These are phyloP conservation scores for Apostichopus leukothele DNA, from an alignment of 53 echinoderm and acorn worm species.

Conservation along the genomic window DNA sequence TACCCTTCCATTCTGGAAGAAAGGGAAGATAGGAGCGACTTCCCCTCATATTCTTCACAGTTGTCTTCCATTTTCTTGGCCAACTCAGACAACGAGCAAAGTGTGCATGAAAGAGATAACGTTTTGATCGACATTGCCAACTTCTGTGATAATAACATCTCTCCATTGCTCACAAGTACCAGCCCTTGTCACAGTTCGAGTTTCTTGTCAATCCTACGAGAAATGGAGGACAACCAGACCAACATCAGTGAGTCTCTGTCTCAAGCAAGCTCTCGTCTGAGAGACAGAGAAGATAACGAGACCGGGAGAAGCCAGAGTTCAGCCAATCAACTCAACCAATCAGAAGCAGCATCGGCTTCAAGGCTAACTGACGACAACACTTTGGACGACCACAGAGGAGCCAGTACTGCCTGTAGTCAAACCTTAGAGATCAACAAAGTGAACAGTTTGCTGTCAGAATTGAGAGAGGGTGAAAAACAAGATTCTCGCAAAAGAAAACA, in stretches of 20 bases:
- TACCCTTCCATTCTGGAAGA: not conserved
- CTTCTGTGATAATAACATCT: constrained; percentile 4
- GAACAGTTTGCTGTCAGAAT: not conserved
- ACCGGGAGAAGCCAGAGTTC: not conserved
- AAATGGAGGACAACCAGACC: too few species aligned
- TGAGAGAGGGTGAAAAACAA: not conserved
- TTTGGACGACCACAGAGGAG: not conserved
- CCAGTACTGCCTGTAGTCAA: not conserved
- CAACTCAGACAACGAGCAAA: not conserved
- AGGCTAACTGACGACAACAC: not conserved
- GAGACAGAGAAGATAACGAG: not conserved
- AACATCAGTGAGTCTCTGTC: too few species aligned
- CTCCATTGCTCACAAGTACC: not conserved
- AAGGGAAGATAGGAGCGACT: not conserved
- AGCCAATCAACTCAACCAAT: not conserved
- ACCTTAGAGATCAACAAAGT: not conserved
- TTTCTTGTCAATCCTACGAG: too few species aligned
- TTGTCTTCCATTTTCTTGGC: constrained; percentile 1
- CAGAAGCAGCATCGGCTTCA: not conserved
- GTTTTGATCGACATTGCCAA: not conserved
- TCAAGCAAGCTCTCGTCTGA: not conserved
- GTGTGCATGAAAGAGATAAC: not conserved
- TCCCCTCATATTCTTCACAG: not conserved
- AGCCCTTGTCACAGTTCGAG: too few species aligned
- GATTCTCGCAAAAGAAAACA: not conserved